phyloP scores from a whole-genome alignment of 2,888 invertebrate species.

The Globia sparganii region DNA sequence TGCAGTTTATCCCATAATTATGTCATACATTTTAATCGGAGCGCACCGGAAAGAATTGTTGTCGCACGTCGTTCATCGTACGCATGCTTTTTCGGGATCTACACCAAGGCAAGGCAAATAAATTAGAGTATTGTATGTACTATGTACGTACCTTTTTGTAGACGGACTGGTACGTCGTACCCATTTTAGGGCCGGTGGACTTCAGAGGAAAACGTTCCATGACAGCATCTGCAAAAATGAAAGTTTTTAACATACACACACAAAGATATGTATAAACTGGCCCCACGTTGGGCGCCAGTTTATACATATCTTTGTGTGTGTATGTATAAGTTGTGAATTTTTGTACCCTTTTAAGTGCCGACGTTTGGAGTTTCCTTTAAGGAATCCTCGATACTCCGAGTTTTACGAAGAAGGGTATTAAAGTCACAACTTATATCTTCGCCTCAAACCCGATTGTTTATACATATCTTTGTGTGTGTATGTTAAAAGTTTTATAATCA shows the following conservation, averaged over 20 bases:
- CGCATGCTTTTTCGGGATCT: neutral
- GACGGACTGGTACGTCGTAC: slow-evolving; percentile 86
- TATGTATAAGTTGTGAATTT: too few species aligned
- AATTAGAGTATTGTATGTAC: neutral
- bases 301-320: too few species aligned
- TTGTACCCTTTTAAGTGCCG: too few species aligned
- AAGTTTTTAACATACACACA: too few species aligned
- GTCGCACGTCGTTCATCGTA: neutral
- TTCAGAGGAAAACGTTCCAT: slow-evolving; percentile 89
- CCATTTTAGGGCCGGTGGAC: slow-evolving; percentile 81
- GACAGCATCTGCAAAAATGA: slow-evolving; percentile 66
- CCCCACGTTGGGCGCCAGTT: too few species aligned
- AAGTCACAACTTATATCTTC: too few species aligned
- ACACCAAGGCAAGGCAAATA: neutral
- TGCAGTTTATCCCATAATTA: neutral
- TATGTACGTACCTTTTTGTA: slow-evolving; percentile 83
- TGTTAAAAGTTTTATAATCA: neutral
- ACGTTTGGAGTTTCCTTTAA: too few species aligned
- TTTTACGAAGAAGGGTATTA: too few species aligned
- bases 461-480: too few species aligned
- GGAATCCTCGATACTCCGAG: too few species aligned
- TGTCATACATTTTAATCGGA: neutral
- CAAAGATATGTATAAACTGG: too few species aligned
- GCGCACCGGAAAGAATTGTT: neutral
- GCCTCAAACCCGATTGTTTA: too few species aligned